Evolutionary conservation across 1,140 invertebrate genomes (phyloP), one percentile per base, ranked within the genome.

Genomic region (Apolygus lucorum): DNA sequence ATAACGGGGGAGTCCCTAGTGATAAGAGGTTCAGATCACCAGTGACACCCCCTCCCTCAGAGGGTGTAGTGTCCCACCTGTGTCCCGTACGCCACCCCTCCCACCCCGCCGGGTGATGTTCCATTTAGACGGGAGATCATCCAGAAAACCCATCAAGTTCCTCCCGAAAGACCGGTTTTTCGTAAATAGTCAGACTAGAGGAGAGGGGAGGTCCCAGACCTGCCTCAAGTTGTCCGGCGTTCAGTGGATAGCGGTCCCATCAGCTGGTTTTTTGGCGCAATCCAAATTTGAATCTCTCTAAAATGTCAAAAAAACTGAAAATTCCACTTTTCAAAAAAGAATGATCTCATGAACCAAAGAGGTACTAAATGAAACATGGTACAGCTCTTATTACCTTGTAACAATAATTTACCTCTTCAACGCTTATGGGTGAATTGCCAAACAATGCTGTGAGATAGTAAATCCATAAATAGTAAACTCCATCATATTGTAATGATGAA

Each of bases 131-230:
- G n/a, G n/a, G 27, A 13, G 24, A 24, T 66, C 42, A 29, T 21
- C 24, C 64, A 13, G 27, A 17, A 28, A 29, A 27, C 28, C 27
- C 24, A 22, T 24, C 2, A 8, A 8, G 8, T 17, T 62, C 8
- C 24, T 17, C 28, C 11, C 4, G 54, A 59, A 22, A 59, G 52
- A 68, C 52, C 67, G 67, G 67, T 68, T 59, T 68, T 59, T 59
- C 54, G 54, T 68, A 68, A 68, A 68, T 68, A 68, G 66, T n/a
- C 17, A 52, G 29, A 21, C 64, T 29, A 29, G 67, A 49, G 34
- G 29, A 54, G 67, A n/a, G 22, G 64, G 22, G 34, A 26, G 11
- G 27, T n/a, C 65, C 29, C 27, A 21, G 29, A 34, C 27, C 65
- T 67, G 21, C 65, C 65, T 67, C 65, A 67, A 67, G 65, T n/a